Conservation (phyloP, 1,140 invertebrate genomes). For the Orchesella cincta region DNA sequence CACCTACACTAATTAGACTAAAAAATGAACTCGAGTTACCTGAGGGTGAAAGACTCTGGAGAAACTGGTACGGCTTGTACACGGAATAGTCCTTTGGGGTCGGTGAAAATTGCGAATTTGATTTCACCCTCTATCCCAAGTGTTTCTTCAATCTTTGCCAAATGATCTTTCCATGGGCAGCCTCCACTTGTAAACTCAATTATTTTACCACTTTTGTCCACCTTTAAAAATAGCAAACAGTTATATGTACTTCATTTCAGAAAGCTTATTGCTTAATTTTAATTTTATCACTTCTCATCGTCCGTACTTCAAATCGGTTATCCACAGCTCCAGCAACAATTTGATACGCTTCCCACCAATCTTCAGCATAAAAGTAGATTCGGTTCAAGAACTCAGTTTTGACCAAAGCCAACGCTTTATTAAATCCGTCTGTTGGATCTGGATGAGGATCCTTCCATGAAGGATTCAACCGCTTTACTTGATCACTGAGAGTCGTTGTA, state of each 20-base stretch:
- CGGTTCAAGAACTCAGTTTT: slow-evolving; percentile 77
- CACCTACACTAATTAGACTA: not conserved
- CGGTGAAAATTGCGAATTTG: slow-evolving; percentile 77
- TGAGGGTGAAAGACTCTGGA: slow-evolving; percentile 73
- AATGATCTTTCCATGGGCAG: slow-evolving; percentile 87
- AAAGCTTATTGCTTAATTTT: not conserved
- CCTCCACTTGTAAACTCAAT: slow-evolving; percentile 65
- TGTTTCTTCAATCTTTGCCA: slow-evolving; percentile 78
- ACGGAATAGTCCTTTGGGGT: slow-evolving; percentile 69
- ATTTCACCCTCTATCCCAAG: slow-evolving; percentile 66
- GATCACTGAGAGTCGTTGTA: slow-evolving; percentile 71
- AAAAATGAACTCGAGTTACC: slow-evolving; percentile 60
- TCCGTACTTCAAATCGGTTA: not conserved
- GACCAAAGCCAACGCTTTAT: slow-evolving; percentile 76
- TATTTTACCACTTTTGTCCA: slow-evolving; percentile 75
- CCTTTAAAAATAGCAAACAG: too few relatives aligned
- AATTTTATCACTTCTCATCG: not conserved
- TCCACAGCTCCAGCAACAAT: slow-evolving; percentile 50
- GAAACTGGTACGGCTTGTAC: slow-evolving; percentile 77
- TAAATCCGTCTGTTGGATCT: slow-evolving; percentile 62
- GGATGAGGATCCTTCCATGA: slow-evolving; percentile 74
- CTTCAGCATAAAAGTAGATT: slow-evolving; percentile 68
- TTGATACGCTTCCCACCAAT: slow-evolving; percentile 82
- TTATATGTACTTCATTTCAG: not conserved
- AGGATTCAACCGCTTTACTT: slow-evolving; percentile 80